Evolutionary conservation across 2,888 invertebrate species (phyloP), one percentile per base, ranked within the genome.

Genomic region (Campoplex capitator): DNA sequence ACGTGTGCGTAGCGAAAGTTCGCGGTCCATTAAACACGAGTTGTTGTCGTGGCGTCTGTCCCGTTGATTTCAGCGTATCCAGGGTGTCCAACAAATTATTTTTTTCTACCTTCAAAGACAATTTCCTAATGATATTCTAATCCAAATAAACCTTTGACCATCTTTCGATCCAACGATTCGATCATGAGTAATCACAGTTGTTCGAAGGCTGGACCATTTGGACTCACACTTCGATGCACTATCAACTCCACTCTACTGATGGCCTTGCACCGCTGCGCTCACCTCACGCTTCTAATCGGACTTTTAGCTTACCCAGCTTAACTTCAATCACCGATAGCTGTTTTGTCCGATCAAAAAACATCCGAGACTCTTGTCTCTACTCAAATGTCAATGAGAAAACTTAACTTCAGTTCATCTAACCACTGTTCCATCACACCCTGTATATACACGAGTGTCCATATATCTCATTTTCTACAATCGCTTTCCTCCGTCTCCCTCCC

Each of bases 21-120:
- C 88, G 88, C 88, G 88, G 87, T 38, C 89, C 90, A 91, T 92
- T 92, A 92, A 92, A 87, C 89, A 85, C 89, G 84, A 86, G 78
- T 84, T 84, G 86, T 84, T 84, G 86, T 81, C 77, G 83, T 75
- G 84, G 74, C 84, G 88, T 86, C 86, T 84, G 73, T 85, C 48
- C 56, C 81, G 45, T 67, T 75, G 70, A 79, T 79, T 79, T 70
- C 45, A 28, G 11, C 45, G 70, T 42, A 42, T 56, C 18, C 23
- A 68, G 68, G 68, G 68, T 74, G 38, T 56, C 42, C 58, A 32
- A 13, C 13, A 32, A 62, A 32, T 32, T 62, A 62, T 62, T 62
- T 32, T 32, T 62, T 4, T 28, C 16, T 62, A 16, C 11, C 58
- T 28, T 2, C 1, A 62, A 16, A 9, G 23, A 0, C 13, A 13